Base-by-base conservation (phyloP, 2,797 vertebrate genomes). In the Carapus acus region DNA sequence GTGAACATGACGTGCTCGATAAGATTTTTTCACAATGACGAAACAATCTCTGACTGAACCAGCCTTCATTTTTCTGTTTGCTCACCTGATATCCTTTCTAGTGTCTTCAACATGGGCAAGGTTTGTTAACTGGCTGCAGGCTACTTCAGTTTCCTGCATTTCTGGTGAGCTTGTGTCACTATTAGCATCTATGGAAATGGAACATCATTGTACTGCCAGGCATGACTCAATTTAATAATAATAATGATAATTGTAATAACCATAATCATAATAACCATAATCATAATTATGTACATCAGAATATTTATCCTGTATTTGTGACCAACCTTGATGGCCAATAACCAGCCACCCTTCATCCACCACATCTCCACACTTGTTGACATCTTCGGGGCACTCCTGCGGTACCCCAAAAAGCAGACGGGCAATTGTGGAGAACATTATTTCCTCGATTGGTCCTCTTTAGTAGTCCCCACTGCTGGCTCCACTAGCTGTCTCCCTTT, bases 301-400 rank as follows among this genome's bases (percentile, higher is more conserved):
- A 2, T 7, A 29, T 43, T 2, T 21, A 37, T 7, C n/a, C 4
- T 14, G 1, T 3, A 16, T 21, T 13, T 19, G 21, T 66, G 57
- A 64, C 91, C 85, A 60, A 96, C 94, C 94, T 80, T 87, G 86
- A 67, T 94, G 86, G 67, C 83, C 89, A 67, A 98, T 90, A 50
- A 97, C 90, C 14, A 93, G 90, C 94, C 95, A 98, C 1, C 85
- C 94, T 62, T 95, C 94, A 49, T 93, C 94, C 56, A 89, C 83
- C 48, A 83, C 83, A 1, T 91, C 83, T 51, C 85, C 85, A 67
- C 87, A 74, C 62, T 77, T 86, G 11, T 77, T 86, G 11, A 77
- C 54, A 29, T 87, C 85, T 59, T 87, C 81, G 0, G 78, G 47
- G 0, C 59, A 64, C 53, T 85, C 88, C 48, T 81, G 79, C n/a